Evolutionary conservation across 2,888 invertebrate species (phyloP), one percentile per base, ranked within the genome.

Genomic region (Exephanes ischioxanthus): DNA sequence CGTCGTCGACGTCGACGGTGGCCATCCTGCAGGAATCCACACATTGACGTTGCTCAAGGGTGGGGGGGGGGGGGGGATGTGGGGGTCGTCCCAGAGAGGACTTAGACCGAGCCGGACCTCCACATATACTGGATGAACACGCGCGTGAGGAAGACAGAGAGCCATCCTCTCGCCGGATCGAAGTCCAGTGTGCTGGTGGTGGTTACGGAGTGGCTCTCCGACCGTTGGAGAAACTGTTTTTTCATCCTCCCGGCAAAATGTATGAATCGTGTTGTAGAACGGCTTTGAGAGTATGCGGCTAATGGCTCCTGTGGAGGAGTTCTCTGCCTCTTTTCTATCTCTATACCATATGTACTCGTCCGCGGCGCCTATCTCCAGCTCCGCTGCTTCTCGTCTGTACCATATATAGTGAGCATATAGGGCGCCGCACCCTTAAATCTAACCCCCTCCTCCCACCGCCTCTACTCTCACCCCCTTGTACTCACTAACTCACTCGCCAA

Each of bases 201-300:
- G 80, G 84, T 77, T 79, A 61, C 75, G 76, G 71, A 84, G 89
- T 89, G 89, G 88, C 86, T 89, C 89, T 89, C 82, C 86, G 87
- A 87, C 83, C 85, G 85, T 87, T 81, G 87, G 81, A 86, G 88
- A 83, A 87, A 88, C 87, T 90, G 78, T 92, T 92, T 91, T 92
- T 93, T 92, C 91, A 92, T 92, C 90, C 90, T 90, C 88, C 87
- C 88, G 91, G 91, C 67, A 92, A 94, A 93, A 94, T 94, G 94
- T 94, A 92, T 93, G 92, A 93, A 93, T 92, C 93, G 93, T 94
- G 93, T 94, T 90, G 91, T 90, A 90, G 91, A 92, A 89, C 77
- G 89, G 92, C 91, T 94, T 93, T 93, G 90, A 89, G 87, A 92
- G 91, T 90, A 91, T 90, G 90, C 88, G 75, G 90, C 92, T 93